Evolutionary conservation across 2,113 vertebrate genomes (phyloP).

Genomic region (Ahaetulla prasina): DNA sequence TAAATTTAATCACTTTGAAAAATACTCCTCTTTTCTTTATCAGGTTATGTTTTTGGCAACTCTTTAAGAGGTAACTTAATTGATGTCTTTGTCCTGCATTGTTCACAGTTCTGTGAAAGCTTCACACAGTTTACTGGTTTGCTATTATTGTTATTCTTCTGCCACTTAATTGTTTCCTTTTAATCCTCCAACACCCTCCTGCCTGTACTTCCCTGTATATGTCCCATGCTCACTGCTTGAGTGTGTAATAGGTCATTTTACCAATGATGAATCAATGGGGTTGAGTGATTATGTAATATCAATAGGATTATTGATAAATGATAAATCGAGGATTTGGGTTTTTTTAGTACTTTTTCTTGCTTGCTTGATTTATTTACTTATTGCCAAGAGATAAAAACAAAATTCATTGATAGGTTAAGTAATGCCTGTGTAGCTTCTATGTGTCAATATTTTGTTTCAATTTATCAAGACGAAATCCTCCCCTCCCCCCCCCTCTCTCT

Average conservation of each 20-base stretch:
- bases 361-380: not conserved
- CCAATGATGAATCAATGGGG: not conserved
- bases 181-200: not conserved
- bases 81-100: conserved; percentile 10
- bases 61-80: conserved; percentile 15
- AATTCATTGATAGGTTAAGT: not conserved
- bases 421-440: not conserved
- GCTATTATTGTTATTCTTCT: not conserved
- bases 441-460: not conserved
- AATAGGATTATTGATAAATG: not conserved
- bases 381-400: not conserved
- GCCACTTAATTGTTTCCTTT: conserved; percentile 13
- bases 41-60: conserved; percentile 4
- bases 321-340: not conserved
- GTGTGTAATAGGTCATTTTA: not conserved
- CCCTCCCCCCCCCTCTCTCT: too few species aligned
- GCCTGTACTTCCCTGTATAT: not conserved
- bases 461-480: not conserved
- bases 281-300: not conserved
- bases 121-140: not conserved
- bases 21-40: conserved; percentile 7
- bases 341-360: not conserved
- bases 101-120: conserved; percentile 2
- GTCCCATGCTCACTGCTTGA: not conserved
- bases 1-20: conserved; percentile 16